These are phyloP conservation scores for Aelia acuminata DNA, from an alignment of 2,888 invertebrate genomes.

Conservation along the genomic window DNA sequence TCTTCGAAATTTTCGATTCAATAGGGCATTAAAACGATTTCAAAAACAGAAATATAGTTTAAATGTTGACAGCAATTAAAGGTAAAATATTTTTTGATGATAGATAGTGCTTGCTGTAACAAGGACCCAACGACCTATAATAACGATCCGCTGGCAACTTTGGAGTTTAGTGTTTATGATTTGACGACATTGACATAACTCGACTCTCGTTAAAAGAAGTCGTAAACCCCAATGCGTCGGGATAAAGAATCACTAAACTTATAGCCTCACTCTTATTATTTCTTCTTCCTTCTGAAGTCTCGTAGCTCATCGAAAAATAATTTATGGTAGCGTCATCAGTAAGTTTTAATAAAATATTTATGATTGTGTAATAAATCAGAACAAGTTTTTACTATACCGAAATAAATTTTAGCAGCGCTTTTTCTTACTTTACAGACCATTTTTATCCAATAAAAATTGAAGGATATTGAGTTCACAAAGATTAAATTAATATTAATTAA, in stretches of 20 bases:
- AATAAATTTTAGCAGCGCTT: too few species aligned
- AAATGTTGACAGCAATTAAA: not conserved
- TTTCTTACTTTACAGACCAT: too few species aligned
- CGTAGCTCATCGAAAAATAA: not conserved
- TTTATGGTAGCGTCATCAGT: not conserved
- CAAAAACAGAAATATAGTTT: not conserved
- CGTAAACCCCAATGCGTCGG: not conserved
- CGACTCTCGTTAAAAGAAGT: not conserved
- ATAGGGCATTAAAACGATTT: too few species aligned
- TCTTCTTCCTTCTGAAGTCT: not conserved
- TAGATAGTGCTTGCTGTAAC: not conserved
- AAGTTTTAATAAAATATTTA: not conserved
- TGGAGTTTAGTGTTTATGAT: not conserved
- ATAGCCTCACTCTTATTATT: not conserved
- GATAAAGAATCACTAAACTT: not conserved
- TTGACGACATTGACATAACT: conserved; percentile 1
- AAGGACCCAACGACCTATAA: not conserved
- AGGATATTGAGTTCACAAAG: too few species aligned
- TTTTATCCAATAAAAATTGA: too few species aligned
- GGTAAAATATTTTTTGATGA: not conserved
- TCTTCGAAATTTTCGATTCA: too few species aligned
- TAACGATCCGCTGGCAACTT: not conserved
- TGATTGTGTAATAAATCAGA: too few species aligned
- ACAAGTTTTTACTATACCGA: too few species aligned
- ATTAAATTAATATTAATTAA: too few species aligned